A percentile compares a stretch with the other conserved stretches of the same genome.
phyloP scores from a whole-genome alignment of 2,797 vertebrate genomes.

The Dallia pectoralis region DNA sequence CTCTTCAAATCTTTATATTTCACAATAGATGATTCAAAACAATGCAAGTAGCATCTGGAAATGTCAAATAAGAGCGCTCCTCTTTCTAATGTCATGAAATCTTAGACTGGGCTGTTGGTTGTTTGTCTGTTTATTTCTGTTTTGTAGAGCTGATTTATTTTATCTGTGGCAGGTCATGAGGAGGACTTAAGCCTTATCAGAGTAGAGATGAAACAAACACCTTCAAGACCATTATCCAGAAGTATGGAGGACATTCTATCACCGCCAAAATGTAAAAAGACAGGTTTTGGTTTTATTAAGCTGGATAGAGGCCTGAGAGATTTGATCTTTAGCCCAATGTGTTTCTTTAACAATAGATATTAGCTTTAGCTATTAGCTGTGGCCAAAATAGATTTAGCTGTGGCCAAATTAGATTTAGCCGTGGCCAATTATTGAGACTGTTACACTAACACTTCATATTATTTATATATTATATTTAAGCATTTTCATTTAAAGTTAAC shows the following conservation, averaged over 20 bases:
- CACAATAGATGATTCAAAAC: background rate
- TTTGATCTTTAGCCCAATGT: background rate
- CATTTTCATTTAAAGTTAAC: background rate
- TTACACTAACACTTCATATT: background rate
- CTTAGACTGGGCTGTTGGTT: background rate
- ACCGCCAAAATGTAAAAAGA: slow-evolving; percentile 79
- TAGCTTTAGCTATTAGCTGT: no score
- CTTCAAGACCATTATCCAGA: slow-evolving; percentile 81
- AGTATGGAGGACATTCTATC: slow-evolving; percentile 86
- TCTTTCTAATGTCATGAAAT: background rate
- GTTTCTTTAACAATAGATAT: no score
- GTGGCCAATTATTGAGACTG: background rate
- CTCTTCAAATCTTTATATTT: background rate
- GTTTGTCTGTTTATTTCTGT: slow-evolving; percentile 30
- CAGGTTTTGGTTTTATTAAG: slow-evolving; percentile 36
- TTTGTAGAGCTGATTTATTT: slow-evolving; percentile 71
- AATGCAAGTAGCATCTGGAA: background rate
- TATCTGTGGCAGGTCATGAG: slow-evolving; percentile 80
- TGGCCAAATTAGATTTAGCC: no score
- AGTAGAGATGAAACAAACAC: slow-evolving; percentile 74
- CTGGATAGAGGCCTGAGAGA: background rate
- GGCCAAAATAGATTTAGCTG: no score
- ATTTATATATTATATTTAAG: no score
- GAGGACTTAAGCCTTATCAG: slow-evolving; percentile 72
- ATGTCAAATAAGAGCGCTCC: background rate